Evolutionary conservation across 2,888 invertebrate species (phyloP).

Genomic region (Phragmatobia fuliginosa): DNA sequence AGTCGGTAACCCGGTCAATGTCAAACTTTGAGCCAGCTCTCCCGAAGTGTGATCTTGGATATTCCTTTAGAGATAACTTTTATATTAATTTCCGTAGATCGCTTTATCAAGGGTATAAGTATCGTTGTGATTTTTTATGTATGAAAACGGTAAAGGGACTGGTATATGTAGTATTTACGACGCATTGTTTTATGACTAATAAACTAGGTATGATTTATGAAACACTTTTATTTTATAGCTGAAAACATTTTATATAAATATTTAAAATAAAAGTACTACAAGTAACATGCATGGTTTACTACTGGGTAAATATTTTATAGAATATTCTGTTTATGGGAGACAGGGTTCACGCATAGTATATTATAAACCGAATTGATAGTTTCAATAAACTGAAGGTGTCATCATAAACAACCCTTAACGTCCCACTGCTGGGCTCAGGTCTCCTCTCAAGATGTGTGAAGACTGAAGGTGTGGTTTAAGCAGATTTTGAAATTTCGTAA

Average conservation of each 20-base stretch:
- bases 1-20: not conserved
- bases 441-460: too few species aligned
- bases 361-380: not conserved
- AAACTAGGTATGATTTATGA: not conserved
- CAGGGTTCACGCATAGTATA: not conserved
- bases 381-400: not conserved
- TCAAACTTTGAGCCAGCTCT: not conserved
- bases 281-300: not conserved
- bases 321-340: not conserved
- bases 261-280: not conserved
- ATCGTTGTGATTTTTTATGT: not conserved
- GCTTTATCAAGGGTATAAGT: not conserved
- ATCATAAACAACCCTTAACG: too few species aligned
- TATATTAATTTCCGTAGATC: not conserved
- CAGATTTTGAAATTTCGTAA: too few species aligned
- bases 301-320: not conserved
- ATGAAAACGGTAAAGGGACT: not conserved
- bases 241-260: not conserved
- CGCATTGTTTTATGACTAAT: not conserved
- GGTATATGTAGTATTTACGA: not conserved
- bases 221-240: not conserved
- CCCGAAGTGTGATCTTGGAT: not conserved
- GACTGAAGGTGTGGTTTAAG: too few species aligned
- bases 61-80: not conserved
- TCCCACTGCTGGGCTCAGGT: too few species aligned